Conservation (phyloP, 35 echinoderm and acorn worm genomes). For the Lytechinus variegatus region DNA sequence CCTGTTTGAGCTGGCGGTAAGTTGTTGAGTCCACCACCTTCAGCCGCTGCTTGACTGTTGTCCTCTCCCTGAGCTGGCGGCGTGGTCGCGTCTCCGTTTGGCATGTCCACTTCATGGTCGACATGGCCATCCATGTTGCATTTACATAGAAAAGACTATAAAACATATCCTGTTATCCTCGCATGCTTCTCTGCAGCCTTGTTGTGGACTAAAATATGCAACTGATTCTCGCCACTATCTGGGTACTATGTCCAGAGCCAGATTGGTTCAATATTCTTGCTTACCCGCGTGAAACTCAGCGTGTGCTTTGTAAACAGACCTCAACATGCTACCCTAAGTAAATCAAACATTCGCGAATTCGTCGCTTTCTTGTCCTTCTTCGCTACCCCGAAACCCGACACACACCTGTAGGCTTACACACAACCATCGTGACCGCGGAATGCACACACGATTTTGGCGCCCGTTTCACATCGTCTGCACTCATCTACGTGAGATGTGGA, state of each 20-base stretch:
- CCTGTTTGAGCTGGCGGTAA: not conserved
- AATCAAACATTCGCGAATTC: not conserved
- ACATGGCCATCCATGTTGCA: not conserved
- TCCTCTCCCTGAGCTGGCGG: not conserved
- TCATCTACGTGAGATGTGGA: not conserved
- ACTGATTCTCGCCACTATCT: not conserved
- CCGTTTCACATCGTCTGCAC: not conserved
- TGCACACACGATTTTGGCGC: not conserved
- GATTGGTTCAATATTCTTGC: not conserved
- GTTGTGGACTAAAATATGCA: not conserved
- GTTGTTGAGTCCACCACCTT: not conserved
- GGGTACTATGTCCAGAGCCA: too few relatives aligned
- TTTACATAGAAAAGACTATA: not conserved
- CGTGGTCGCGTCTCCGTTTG: conserved; percentile 27
- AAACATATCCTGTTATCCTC: not conserved
- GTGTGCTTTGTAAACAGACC: not conserved
- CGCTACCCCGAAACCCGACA: not conserved
- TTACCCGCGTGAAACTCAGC: not conserved
- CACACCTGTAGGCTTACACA: not conserved
- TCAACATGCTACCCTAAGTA: not conserved
- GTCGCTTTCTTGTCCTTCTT: not conserved
- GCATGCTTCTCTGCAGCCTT: not conserved
- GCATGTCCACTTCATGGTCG: conserved; percentile 25
- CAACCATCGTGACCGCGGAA: not conserved
- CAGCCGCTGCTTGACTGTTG: not conserved